A percentile compares a stretch with the other conserved stretches of the same genome.
Evolutionary conservation across 1,140 invertebrate species (phyloP).

Genomic region (Hetaerina americana): DNA sequence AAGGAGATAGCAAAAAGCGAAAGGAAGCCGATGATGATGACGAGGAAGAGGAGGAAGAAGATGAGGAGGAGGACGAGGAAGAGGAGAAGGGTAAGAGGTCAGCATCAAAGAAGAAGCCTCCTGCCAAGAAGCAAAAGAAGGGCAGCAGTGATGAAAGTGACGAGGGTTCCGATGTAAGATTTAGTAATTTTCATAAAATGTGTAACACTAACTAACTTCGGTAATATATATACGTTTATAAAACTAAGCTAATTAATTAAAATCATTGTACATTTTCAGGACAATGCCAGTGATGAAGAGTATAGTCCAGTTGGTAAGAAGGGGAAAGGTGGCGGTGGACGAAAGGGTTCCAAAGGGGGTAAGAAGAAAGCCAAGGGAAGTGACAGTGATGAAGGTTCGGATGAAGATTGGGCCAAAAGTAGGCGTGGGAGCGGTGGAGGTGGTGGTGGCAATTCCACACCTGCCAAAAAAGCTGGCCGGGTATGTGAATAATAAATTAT

Average conservation of each 20-base stretch:
- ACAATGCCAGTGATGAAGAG: conserved; percentile 52
- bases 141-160: conserved; percentile 44
- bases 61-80: conserved; percentile 29
- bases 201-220: no score
- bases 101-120: conserved; percentile 37
- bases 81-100: conserved; percentile 45
- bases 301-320: conserved; percentile 46
- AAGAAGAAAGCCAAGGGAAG: conserved; percentile 48
- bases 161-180: conserved; percentile 26
- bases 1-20: conserved; percentile 33
- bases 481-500: no score
- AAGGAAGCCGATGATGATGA: conserved; percentile 41
- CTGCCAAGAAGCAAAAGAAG: conserved; percentile 41
- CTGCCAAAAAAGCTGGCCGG: conserved; percentile 37
- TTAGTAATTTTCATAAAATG: neutral
- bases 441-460: conserved; percentile 25
- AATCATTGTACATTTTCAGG: conserved; percentile 29
- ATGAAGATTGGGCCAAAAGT: conserved; percentile 61
- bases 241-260: neutral
- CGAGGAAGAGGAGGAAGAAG: conserved; percentile 43
- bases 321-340: conserved; percentile 24
- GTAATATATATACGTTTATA: neutral
- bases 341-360: conserved; percentile 15
- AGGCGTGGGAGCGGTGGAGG: conserved; percentile 37
- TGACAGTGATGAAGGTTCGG: conserved; percentile 58